phyloP scores from a whole-genome alignment of 2,888 invertebrate genomes.

The Gymnocheta viridis region DNA sequence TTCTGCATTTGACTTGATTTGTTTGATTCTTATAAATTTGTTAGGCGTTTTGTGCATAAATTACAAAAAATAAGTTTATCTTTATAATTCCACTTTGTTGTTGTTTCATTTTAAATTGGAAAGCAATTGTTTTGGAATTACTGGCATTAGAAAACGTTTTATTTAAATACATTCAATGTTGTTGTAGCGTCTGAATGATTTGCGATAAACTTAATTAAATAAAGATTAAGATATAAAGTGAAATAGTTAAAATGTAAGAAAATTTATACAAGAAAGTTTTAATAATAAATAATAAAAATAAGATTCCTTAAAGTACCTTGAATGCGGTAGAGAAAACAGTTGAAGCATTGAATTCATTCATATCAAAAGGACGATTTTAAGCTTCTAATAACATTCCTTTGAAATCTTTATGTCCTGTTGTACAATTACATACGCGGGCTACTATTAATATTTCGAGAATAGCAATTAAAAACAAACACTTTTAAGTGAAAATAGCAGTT shows the following conservation, averaged over 20 bases:
- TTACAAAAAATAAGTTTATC: constrained; percentile 72
- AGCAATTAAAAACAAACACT: too few species aligned
- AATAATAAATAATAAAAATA: too few species aligned
- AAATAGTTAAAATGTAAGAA: not conserved
- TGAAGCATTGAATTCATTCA: too few species aligned
- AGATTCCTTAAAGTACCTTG: too few species aligned
- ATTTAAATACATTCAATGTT: constrained; percentile 44
- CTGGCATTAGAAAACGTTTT: constrained; percentile 71
- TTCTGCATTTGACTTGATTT: constrained; percentile 57
- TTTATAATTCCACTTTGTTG: constrained; percentile 62
- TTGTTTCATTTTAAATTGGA: constrained; percentile 73
- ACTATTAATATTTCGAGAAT: too few species aligned
- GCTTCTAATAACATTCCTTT: too few species aligned
- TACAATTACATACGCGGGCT: too few species aligned
- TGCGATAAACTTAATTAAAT: constrained; percentile 42
- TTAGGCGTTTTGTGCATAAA: constrained; percentile 74
- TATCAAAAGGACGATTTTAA: too few species aligned
- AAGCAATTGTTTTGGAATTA: constrained; percentile 79
- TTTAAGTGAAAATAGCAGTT: too few species aligned
- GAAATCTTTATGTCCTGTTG: too few species aligned
- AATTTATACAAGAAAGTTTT: not conserved
- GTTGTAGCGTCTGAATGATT: constrained; percentile 33
- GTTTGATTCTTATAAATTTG: constrained; percentile 44
- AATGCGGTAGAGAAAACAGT: too few species aligned
- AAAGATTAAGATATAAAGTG: not conserved